A percentile compares a stretch with the other conserved stretches of the same genome.
phyloP scores from a whole-genome alignment of 2,113 vertebrate species.

The Platysteira castanea region DNA sequence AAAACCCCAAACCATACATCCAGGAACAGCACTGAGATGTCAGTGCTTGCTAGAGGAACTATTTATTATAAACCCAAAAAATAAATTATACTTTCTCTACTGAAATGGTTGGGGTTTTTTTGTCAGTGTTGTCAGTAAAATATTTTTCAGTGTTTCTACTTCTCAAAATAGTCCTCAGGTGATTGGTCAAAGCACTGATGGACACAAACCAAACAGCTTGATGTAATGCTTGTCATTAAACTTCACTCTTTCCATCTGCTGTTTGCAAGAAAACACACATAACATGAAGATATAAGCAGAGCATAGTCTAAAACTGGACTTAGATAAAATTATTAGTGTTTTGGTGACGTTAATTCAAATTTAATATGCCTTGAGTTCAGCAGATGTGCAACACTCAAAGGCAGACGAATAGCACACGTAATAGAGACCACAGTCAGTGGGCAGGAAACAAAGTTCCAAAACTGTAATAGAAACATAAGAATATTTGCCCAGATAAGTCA shows the following conservation, averaged over 20 bases:
- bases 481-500: background rate
- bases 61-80: background rate
- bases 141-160: background rate
- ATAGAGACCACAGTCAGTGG: background rate
- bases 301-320: background rate
- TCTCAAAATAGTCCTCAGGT: background rate
- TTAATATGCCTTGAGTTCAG: background rate
- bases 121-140: background rate
- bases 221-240: background rate
- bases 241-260: background rate
- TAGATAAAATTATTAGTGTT: background rate
- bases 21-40: background rate
- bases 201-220: background rate
- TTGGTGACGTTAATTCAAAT: background rate
- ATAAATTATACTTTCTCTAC: background rate
- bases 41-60: background rate
- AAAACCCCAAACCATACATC: background rate
- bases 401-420: background rate
- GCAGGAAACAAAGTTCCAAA: background rate
- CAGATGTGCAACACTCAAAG: background rate
- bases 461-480: rapidly evolving
- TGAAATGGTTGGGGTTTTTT: background rate
- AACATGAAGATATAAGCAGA: background rate
- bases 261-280: background rate
- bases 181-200: background rate